A percentile compares a stretch with the other conserved stretches of the same genome.
These are phyloP conservation scores for Apis cerana DNA, from an alignment of 1,140 invertebrate species.

Conservation along the genomic window DNA sequence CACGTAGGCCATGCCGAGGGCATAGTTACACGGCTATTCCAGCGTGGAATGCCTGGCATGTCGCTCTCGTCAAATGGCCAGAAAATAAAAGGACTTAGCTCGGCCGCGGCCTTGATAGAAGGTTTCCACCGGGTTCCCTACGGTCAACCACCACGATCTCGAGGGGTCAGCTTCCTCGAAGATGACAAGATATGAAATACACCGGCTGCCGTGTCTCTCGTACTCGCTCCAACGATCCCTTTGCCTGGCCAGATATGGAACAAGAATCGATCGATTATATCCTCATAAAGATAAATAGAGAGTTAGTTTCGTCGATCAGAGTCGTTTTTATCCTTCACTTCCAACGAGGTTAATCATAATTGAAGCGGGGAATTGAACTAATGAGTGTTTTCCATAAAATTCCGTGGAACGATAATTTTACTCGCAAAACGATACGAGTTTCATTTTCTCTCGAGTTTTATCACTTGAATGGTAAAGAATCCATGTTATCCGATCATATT, in stretches of 20 bases:
- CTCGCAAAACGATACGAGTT: no score
- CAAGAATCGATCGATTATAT: conserved; percentile 31
- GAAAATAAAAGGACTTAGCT: conserved; percentile 72
- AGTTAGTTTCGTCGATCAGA: conserved; percentile 10
- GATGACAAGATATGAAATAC: conserved; percentile 41
- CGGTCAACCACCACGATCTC: conserved; percentile 33
- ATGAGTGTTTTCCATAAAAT: no score
- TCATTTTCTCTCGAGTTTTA: no score
- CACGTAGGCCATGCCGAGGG: conserved; percentile 56
- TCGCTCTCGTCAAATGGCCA: conserved; percentile 72
- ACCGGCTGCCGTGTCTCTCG: background rate
- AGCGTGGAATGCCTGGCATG: conserved; percentile 72
- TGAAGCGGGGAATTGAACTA: background rate
- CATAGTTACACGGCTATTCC: conserved; percentile 72
- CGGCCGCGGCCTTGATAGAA: conserved; percentile 70
- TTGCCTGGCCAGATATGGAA: background rate
- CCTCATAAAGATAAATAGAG: conserved; percentile 13
- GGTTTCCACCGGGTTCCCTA: conserved; percentile 53
- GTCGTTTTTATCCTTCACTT: background rate
- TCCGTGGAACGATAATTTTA: no score
- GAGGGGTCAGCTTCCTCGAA: conserved; percentile 38
- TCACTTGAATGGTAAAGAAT: no score
- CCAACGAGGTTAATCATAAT: conserved; percentile 3
- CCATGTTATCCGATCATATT: no score
- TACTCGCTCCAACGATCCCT: conserved; percentile 1